Evolutionary conservation across 2,888 invertebrate genomes (phyloP).

Genomic region (Smittia aterrima): DNA sequence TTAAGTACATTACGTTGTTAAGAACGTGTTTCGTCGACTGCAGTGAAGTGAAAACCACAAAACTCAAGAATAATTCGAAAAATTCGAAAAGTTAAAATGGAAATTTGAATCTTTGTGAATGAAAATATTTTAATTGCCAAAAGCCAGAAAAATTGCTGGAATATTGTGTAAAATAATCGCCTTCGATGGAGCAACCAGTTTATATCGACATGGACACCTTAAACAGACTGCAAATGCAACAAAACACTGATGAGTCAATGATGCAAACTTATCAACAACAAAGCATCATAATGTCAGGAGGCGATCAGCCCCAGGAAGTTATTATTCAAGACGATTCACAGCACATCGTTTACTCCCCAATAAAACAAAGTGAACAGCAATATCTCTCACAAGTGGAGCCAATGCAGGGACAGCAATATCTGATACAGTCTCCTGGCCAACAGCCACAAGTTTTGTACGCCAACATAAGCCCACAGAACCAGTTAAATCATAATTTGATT

Average conservation of each 20-base stretch:
- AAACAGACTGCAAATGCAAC: conserved; percentile 2
- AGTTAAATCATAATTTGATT: conserved; percentile 20
- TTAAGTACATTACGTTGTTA: no score
- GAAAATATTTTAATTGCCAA: background rate
- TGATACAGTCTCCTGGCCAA: conserved; percentile 27
- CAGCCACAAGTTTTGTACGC: conserved; percentile 24
- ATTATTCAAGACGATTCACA: conserved; percentile 11
- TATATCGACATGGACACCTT: background rate
- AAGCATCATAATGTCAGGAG: background rate
- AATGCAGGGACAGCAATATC: conserved; percentile 25
- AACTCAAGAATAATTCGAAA: no score
- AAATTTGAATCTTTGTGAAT: background rate
- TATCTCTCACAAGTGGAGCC: conserved; percentile 39
- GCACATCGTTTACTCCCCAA: conserved; percentile 26
- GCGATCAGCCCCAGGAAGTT: background rate
- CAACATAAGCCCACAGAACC: background rate
- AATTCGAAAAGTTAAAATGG: background rate
- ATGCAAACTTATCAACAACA: background rate
- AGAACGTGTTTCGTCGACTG: no score
- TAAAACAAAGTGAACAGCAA: conserved; percentile 38
- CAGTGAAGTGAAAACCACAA: no score
- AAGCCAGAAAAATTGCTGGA: no score
- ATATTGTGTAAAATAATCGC: background rate
- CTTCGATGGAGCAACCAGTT: conserved; percentile 32
- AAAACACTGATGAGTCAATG: background rate